Percentiles rank a stretch among this genome's conserved stretches.
These are phyloP conservation scores for Steinernema hermaphroditum DNA, from an alignment of 2,888 invertebrate genomes.

Conservation along the genomic window DNA sequence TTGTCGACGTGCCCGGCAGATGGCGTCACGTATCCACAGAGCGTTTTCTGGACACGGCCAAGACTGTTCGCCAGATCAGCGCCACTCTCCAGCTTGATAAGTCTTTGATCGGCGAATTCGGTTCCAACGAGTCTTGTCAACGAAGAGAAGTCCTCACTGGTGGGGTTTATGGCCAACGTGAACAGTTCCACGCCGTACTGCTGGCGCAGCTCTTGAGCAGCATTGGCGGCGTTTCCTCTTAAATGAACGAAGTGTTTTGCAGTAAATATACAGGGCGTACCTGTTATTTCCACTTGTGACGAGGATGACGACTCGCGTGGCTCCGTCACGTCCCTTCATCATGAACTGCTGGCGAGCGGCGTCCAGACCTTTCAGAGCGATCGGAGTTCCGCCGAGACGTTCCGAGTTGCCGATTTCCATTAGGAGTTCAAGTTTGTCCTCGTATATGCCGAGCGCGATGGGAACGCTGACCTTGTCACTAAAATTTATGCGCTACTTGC, in stretches of 20 bases:
- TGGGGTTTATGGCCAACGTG: slow-evolving; percentile 58
- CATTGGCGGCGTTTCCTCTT: slow-evolving; percentile 62
- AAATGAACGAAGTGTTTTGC: slow-evolving; percentile 29
- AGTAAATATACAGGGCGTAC: no score
- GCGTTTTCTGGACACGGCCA: slow-evolving; percentile 18
- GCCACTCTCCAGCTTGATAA: slow-evolving; percentile 41
- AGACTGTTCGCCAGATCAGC: slow-evolving; percentile 39
- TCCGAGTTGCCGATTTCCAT: slow-evolving; percentile 60
- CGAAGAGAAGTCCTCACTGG: slow-evolving; percentile 50
- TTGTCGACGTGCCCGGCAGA: slow-evolving; percentile 29
- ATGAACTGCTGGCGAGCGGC: slow-evolving; percentile 64
- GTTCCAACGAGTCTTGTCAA: slow-evolving; percentile 56
- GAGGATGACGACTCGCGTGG: slow-evolving; percentile 58
- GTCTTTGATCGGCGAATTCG: slow-evolving; percentile 43
- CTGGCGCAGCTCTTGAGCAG: slow-evolving; percentile 61
- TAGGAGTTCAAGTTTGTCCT: slow-evolving; percentile 63
- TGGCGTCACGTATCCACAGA: slow-evolving; percentile 46
- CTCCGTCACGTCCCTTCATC: slow-evolving; percentile 60
- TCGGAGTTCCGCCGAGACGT: slow-evolving; percentile 50
- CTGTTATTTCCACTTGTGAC: slow-evolving; percentile 63
- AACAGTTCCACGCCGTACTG: slow-evolving; percentile 59
- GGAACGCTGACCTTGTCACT: slow-evolving; percentile 65
- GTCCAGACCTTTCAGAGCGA: slow-evolving; percentile 62
- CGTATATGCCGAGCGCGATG: slow-evolving; percentile 64
- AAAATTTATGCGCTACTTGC: slow-evolving; percentile 32